phyloP scores from a whole-genome alignment of 2,797 vertebrate species.

The Prunella strophiata region DNA sequence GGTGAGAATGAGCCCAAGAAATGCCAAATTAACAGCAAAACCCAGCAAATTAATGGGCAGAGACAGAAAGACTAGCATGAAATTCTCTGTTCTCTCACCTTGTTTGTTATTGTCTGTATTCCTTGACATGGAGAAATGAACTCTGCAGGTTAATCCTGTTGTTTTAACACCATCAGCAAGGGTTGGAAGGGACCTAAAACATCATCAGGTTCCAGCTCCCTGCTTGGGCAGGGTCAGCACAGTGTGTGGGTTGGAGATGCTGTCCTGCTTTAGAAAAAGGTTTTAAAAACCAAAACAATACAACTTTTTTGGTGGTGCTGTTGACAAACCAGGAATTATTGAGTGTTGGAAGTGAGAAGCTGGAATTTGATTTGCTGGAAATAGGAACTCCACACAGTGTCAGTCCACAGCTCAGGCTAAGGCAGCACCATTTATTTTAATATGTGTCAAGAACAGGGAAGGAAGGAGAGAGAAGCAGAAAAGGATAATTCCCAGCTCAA shows the following conservation, averaged over 20 bases:
- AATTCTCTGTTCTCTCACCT: neutral
- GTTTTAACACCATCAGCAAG: neutral
- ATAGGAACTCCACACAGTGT: accelerated
- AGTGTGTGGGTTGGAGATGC: neutral
- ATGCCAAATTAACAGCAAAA: too few species aligned
- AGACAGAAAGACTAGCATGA: neutral
- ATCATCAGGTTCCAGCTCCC: too few species aligned
- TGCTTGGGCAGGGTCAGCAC: neutral
- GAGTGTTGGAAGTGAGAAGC: neutral
- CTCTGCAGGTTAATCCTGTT: neutral
- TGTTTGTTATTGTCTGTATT: accelerated
- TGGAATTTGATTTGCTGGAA: neutral
- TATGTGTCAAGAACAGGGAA: accelerated
- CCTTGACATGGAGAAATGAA: neutral
- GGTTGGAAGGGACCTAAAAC: neutral
- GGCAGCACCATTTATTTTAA: neutral
- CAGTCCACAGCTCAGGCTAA: neutral
- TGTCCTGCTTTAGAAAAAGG: neutral
- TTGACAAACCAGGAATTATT: neutral
- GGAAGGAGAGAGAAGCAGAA: neutral
- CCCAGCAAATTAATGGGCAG: neutral
- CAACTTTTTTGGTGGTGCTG: neutral
- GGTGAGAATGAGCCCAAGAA: accelerated
- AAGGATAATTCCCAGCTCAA: neutral
- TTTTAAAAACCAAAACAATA: neutral